Evolutionary conservation across 2,113 vertebrate species (phyloP).

Genomic region (Isichthys henryi): DNA sequence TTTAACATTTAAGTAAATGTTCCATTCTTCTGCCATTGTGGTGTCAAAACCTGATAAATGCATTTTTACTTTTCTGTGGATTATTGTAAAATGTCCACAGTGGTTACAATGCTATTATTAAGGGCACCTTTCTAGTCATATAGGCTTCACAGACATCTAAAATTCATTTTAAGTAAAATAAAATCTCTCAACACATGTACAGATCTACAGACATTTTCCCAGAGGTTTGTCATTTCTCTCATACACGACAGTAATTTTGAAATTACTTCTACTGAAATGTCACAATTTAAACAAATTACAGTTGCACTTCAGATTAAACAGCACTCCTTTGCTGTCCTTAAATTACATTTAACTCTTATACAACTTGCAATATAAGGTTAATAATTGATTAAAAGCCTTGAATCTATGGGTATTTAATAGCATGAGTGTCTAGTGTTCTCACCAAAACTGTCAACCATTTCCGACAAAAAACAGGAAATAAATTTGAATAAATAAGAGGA

Average conservation of each 20-base stretch:
- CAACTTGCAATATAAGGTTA: background rate
- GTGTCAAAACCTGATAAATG: background rate
- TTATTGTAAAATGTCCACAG: background rate
- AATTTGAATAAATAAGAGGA: slow-evolving; percentile 15
- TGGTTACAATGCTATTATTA: background rate
- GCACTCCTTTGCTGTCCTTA: background rate
- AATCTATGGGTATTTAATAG: background rate
- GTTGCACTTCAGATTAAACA: background rate
- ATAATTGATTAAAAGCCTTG: background rate
- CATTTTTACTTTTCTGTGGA: background rate
- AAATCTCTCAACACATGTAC: background rate
- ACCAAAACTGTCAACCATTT: background rate
- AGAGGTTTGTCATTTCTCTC: background rate
- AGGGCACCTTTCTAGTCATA: background rate
- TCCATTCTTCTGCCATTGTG: background rate
- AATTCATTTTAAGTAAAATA: background rate
- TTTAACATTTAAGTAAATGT: background rate
- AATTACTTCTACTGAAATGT: background rate
- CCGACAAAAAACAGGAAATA: slow-evolving; percentile 9
- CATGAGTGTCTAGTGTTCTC: background rate
- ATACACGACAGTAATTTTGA: background rate
- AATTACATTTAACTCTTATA: background rate
- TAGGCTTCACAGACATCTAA: background rate
- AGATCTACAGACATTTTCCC: background rate
- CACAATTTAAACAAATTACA: background rate